Conservation (phyloP, 2,797 vertebrate genomes). For the Macropodus opercularis region DNA sequence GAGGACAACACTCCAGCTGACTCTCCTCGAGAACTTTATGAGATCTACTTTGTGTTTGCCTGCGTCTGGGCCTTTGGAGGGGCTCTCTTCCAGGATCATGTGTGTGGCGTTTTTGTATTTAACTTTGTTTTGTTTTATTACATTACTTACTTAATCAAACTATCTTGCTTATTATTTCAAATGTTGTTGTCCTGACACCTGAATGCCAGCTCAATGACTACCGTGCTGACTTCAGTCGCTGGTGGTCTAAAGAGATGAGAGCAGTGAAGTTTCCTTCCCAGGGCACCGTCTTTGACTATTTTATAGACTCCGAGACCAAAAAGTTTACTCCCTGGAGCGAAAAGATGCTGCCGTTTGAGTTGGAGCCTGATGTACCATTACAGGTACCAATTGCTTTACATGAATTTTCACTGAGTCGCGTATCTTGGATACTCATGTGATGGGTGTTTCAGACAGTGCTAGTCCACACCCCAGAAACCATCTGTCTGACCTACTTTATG, state of each 20-base stretch:
- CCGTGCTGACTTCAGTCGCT: slow-evolving; percentile 87
- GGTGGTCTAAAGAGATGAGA: slow-evolving; percentile 88
- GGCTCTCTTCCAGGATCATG: slow-evolving; percentile 87
- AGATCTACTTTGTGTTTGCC: slow-evolving; percentile 87
- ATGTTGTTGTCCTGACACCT: slow-evolving; percentile 3
- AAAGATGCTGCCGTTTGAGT: slow-evolving; percentile 78
- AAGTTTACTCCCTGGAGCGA: slow-evolving; percentile 85
- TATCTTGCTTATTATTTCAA: background rate
- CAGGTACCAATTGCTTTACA: slow-evolving; percentile 48
- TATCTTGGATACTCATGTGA: background rate
- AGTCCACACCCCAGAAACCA: slow-evolving; percentile 76
- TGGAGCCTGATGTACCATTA: slow-evolving; percentile 79
- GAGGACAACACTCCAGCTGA: slow-evolving; percentile 86
- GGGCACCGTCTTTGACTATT: slow-evolving; percentile 90
- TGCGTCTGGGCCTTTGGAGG: slow-evolving; percentile 87
- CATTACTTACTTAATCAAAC: background rate
- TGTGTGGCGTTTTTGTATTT: too few species aligned
- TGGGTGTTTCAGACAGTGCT: slow-evolving; percentile 72
- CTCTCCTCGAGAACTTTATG: slow-evolving; percentile 84
- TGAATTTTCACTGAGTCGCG: background rate
- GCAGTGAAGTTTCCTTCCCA: slow-evolving; percentile 84
- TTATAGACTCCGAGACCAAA: slow-evolving; percentile 82
- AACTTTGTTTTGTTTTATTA: too few species aligned
- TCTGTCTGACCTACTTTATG: slow-evolving; percentile 79
- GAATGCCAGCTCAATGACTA: slow-evolving; percentile 84